A percentile compares a stretch with the other conserved stretches of the same genome.
These are phyloP conservation scores for Boloria selene DNA, from an alignment of 2,888 invertebrate genomes.

Conservation along the genomic window DNA sequence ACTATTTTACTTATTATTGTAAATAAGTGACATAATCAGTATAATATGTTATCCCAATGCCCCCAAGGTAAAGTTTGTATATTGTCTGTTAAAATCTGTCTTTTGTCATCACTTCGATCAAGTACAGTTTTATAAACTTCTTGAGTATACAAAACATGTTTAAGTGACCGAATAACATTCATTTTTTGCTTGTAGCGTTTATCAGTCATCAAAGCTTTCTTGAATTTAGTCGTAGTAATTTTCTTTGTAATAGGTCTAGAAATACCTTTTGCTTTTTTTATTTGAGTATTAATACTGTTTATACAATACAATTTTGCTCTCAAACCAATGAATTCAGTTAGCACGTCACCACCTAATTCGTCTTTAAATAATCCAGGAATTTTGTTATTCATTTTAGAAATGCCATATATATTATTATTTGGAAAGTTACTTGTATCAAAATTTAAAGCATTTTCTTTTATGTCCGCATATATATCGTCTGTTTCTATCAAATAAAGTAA, in stretches of 20 bases:
- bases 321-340: background rate
- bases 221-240: background rate
- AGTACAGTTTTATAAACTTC: conserved; percentile 18
- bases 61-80: conserved; percentile 7
- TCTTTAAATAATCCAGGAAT: conserved; percentile 18
- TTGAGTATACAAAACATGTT: conserved; percentile 16
- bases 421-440: background rate
- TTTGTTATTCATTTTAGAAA: conserved; percentile 15
- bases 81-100: conserved; percentile 10
- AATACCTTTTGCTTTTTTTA: background rate
- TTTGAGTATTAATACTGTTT: too few relatives aligned
- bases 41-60: conserved; percentile 16
- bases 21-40: background rate
- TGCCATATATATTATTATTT: conserved; percentile 7
- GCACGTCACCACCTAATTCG: background rate
- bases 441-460: conserved; percentile 1
- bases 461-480: conserved; percentile 24
- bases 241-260: conserved; percentile 4
- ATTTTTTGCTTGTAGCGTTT: conserved; percentile 5
- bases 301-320: background rate
- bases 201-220: conserved; percentile 5
- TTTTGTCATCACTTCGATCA: conserved; percentile 17
- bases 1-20: too few relatives aligned
- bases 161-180: conserved; percentile 12
- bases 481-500: conserved; percentile 24